Evolutionary conservation across 2,888 invertebrate species (phyloP).

Genomic region (Congeria kusceri): DNA sequence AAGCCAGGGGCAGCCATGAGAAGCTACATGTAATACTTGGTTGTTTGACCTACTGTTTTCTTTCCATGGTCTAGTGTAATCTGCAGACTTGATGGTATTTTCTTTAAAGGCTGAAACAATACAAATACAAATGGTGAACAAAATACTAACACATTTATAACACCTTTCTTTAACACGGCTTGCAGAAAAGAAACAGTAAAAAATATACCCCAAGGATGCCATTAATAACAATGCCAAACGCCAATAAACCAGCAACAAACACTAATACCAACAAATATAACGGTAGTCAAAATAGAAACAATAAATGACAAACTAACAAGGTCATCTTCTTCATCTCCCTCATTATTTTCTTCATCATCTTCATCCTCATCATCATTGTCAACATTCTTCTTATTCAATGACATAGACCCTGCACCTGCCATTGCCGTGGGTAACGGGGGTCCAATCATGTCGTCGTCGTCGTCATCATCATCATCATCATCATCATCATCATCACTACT

Average conservation of each 20-base stretch:
- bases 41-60: slow-evolving; percentile 92
- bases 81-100: slow-evolving; percentile 87
- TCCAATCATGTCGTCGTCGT: slow-evolving; percentile 78
- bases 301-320: too few species aligned
- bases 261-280: too few species aligned
- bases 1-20: too few species aligned
- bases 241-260: too few species aligned
- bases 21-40: too few species aligned
- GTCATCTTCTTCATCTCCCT: too few species aligned
- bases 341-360: slow-evolving; percentile 28
- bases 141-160: not conserved
- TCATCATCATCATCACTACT: slow-evolving; percentile 70
- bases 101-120: slow-evolving; percentile 81
- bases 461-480: slow-evolving; percentile 80
- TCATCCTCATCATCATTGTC: slow-evolving; percentile 72
- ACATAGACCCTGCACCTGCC: slow-evolving; percentile 8
- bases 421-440: slow-evolving; percentile 68
- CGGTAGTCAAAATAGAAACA: too few species aligned
- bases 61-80: slow-evolving; percentile 95
- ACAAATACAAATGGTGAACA: not conserved
- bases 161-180: not conserved
- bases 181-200: too few species aligned
- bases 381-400: slow-evolving; percentile 62
- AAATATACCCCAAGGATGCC: too few species aligned
- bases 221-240: too few species aligned